Base-by-base conservation (phyloP, 2,888 invertebrate genomes). In the Therioaphis trifolii region DNA sequence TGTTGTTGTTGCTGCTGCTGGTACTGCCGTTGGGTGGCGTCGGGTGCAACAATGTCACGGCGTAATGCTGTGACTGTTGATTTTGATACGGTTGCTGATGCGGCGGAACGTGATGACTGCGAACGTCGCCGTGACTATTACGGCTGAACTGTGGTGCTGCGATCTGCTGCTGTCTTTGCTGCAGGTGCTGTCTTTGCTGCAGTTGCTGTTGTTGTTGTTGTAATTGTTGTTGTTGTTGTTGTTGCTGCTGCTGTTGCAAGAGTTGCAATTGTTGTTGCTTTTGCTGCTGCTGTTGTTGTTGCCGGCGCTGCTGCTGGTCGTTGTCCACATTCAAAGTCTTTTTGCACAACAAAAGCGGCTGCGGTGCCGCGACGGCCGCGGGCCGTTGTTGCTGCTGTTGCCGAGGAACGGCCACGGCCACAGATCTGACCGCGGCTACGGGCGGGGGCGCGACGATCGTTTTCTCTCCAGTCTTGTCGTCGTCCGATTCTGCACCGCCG, bases 281-380 rank as follows among this genome's bases (percentile, higher is more conserved):
- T 5, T 49, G 72, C 15, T 46, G 49, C 2, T 75, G 58, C n/a
- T 75, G 75, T 24, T 46, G 61, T 5, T 7, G 46, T 9, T 63
- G 76, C 1, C n/a, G 40, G 5, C 24, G 78, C 21, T 40, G 52
- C 18, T 40, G 52, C 18, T 68, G 78, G 18, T 78, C 78, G 52
- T 24, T 78, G 68, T 78, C 78, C 1, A 78, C 78, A 18, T 78
- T 78, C 52, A 78, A 24, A 0, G 78, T 78, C 66, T 78, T 78
- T 40, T 78, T 78, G 52, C 68, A 78, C 27, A 78, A 52, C 35
- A 66, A 40, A 5, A 78, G 2, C 52, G 52, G 66, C 7, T 66
- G 78, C 15, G 79, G 58, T 0, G 69, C 27, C 27, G 69, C 79
- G 14, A 15, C 71, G 1, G 46, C 21, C 9, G 72, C 29, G 24